Evolutionary conservation across 2,797 vertebrate genomes (phyloP).

Genomic region (Dryobates pubescens): DNA sequence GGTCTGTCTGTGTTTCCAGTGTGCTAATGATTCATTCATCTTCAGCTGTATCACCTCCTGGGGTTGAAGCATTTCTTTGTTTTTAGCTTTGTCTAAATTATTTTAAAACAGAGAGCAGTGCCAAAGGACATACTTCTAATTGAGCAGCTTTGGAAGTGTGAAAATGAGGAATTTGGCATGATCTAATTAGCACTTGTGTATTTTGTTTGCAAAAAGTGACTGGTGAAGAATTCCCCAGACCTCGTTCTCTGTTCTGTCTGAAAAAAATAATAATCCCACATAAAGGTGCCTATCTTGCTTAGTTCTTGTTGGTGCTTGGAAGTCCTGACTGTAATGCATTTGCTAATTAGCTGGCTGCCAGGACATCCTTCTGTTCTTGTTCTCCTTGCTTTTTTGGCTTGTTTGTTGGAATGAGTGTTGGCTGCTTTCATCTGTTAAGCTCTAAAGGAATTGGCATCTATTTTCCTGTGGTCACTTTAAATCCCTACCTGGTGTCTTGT

Average conservation of each 20-base stretch:
- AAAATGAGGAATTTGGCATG: constrained; percentile 43
- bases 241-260: constrained; percentile 2
- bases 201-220: constrained; percentile 48
- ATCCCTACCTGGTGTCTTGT: not conserved
- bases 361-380: not conserved
- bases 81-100: constrained; percentile 48
- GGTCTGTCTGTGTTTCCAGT: constrained; percentile 7
- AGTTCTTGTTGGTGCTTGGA: constrained; percentile 39
- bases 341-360: constrained; percentile 17
- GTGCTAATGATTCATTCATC: constrained; percentile 9
- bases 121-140: constrained; percentile 59
- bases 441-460: not conserved
- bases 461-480: not conserved
- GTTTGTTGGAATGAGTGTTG: not conserved
- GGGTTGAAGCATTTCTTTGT: constrained; percentile 27
- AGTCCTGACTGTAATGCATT: not conserved
- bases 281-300: constrained; percentile 8
- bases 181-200: constrained; percentile 59
- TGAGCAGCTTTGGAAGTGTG: constrained; percentile 55
- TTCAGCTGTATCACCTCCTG: constrained; percentile 27
- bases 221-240: constrained; percentile 9
- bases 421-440: not conserved
- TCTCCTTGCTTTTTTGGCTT: not conserved
- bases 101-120: constrained; percentile 44
- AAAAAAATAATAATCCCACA: not conserved